Evolutionary conservation across 2,797 vertebrate genomes (phyloP), one percentile per base, ranked within the genome.

Genomic region (Gallirallus australis): DNA sequence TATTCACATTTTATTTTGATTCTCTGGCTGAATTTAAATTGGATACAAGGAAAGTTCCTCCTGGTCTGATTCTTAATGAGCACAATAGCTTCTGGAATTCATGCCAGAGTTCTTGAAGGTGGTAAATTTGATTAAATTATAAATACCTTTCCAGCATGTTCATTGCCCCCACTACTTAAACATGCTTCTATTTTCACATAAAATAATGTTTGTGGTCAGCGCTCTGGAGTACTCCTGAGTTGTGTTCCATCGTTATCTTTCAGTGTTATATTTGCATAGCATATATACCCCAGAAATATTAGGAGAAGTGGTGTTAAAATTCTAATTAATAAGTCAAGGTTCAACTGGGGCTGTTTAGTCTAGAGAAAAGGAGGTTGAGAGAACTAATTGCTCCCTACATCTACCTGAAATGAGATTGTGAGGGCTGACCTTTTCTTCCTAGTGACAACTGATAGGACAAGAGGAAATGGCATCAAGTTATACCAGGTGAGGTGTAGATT

Each of bases 81-180:
- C 30, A 68, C 57, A 91, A 86, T 70, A 92, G 63, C 59, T 82
- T 72, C 86, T 93, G 39, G 35, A 96, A 89, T 90, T 86, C 42
- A 53, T 69, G 70, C 77, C 86, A 93, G 52, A 27, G 12, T 82
- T 79, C n/a, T 72, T 82, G 90, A 83, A 93, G 52, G 73, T 90
- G 56, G 42, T 56, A 86, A 88, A 72, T 91, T 91, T 61, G 40
- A 90, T 84, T 93, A 47, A 54, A 79, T 90, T 94, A 59, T 81
- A 90, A 83, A 52, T 69, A 75, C 30, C 33, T 83, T 83, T 37
- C 33, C 80, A 56, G 45, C 19, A 64, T 40, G 24, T 12, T 73
- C 61, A 31, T 79, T 90, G 50, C 30, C 21, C 15, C 47, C 76
- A 45, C 7, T 92, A 69, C 25, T 86, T 83, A 73, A 81, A 73